Conservation (phyloP, 2,113 vertebrate genomes). For the Pterocles burchelli region DNA sequence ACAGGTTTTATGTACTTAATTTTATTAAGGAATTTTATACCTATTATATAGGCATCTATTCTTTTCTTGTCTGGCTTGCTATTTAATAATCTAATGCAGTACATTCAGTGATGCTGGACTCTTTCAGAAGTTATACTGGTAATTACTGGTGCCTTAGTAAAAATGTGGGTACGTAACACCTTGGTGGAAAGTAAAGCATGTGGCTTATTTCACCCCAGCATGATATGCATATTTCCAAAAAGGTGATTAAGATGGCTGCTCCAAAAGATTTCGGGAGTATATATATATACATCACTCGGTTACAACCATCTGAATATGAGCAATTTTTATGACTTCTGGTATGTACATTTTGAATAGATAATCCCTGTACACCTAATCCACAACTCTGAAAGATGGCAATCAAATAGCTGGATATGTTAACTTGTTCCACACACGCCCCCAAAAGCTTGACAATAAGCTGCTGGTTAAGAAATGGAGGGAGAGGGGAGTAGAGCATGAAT, state of each 20-base stretch:
- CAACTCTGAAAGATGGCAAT: not conserved
- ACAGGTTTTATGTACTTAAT: slow-evolving; percentile 61
- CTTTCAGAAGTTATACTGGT: slow-evolving; percentile 23
- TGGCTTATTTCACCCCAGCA: slow-evolving; percentile 25
- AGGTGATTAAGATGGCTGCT: slow-evolving; percentile 66
- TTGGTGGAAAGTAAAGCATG: slow-evolving; percentile 33
- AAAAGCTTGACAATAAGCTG: slow-evolving; percentile 23
- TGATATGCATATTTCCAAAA: not conserved
- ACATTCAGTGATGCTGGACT: slow-evolving; percentile 31
- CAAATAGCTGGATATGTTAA: not conserved
- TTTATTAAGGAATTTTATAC: slow-evolving; percentile 68
- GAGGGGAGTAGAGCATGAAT: not conserved
- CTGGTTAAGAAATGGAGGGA: slow-evolving; percentile 42
- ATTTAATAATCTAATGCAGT: slow-evolving; percentile 48
- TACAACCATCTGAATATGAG: not conserved
- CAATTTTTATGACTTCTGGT: slow-evolving; percentile 21
- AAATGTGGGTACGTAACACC: slow-evolving; percentile 53
- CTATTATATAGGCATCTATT: slow-evolving; percentile 70
- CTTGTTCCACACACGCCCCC: not conserved
- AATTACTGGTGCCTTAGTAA: slow-evolving; percentile 73
- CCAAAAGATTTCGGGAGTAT: slow-evolving; percentile 48
- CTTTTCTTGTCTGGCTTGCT: slow-evolving; percentile 53
- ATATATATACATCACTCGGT: not conserved
- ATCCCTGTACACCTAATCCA: not conserved
- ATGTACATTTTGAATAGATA: slow-evolving; percentile 34